phyloP scores from a whole-genome alignment of 2,888 invertebrate genomes.

The Thereva nobilitata region DNA sequence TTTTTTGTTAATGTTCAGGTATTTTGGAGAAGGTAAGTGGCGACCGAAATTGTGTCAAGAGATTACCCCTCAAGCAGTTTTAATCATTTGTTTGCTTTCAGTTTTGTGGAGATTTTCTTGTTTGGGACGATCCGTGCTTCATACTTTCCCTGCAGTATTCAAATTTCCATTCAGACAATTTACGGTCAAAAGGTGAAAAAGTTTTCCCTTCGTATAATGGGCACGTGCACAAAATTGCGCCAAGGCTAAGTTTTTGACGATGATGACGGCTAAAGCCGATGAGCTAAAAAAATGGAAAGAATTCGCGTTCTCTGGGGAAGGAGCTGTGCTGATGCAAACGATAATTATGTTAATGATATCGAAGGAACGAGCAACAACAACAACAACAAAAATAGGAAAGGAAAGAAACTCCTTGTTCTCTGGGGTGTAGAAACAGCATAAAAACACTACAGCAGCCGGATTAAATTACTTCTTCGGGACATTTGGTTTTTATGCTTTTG shows the following conservation, averaged over 20 bases:
- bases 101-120: background rate
- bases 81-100: constrained; percentile 19
- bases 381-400: too few species aligned
- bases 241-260: background rate
- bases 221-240: constrained; percentile 26
- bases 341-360: constrained; percentile 30
- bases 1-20: constrained; percentile 3
- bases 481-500: constrained; percentile 17
- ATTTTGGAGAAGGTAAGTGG: background rate
- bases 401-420: too few species aligned
- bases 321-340: constrained; percentile 25
- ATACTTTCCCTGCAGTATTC: constrained; percentile 12
- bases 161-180: constrained; percentile 2
- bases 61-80: constrained; percentile 3
- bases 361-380: background rate
- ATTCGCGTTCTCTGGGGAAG: background rate
- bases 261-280: background rate
- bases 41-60: constrained; percentile 1
- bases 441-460: constrained; percentile 1
- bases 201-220: constrained; percentile 10
- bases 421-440: constrained; percentile 8
- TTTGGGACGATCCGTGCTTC: constrained; percentile 11
- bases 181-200: constrained; percentile 28
- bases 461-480: constrained; percentile 14
- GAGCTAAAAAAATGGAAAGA: background rate